Evolutionary conservation across 2,888 invertebrate species (phyloP), one percentile per base, ranked within the genome.

Genomic region (Macroteleia sp.): DNA sequence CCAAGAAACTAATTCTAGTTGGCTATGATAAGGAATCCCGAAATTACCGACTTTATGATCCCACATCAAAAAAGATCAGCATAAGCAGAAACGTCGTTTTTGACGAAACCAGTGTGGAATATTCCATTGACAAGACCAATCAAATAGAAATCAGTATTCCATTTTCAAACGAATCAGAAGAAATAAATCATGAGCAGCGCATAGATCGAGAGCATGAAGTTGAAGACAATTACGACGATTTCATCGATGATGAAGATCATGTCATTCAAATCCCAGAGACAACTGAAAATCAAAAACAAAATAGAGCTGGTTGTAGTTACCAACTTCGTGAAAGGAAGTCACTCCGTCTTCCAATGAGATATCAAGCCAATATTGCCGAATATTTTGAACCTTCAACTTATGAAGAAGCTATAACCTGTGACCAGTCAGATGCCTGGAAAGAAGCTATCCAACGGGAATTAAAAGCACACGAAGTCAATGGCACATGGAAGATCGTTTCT

Each of bases 1-100:
- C 71, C 0, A 69, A 52, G 28, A 81, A 81, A 41, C 22, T 78
- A 16, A 41, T 77, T 1, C 32, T 83, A 16, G 69, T 80, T 14
- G 73, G 75, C 14, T 73, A 75, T 14, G 36, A 77, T 28, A 39
- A 20, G 0, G 41, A 82, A 1, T 79, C 77, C 0, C n/a, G 52
- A 3, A 74, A 76, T 12, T 80, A 80, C 16, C 50, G 76, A 2
- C 16, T 80, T 3, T 74, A 64, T 19, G 56, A 80, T 57, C 41
- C 34, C 22, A 39, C 12, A 17, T 50, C 17, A 28, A 32, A 34
- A 10, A 44, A 19, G 17, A 41, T 80, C 0, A 2, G 0, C 1
- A 48, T 76, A 14, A 50, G 67, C 1, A 16, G 77, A 14, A 57
- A 80, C 20, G 69, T 76, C 5, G 25, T 20, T 1, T 74, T 80